These are phyloP conservation scores for Hemistola chrysoprasaria DNA, from an alignment of 2,888 invertebrate species.

Conservation along the genomic window DNA sequence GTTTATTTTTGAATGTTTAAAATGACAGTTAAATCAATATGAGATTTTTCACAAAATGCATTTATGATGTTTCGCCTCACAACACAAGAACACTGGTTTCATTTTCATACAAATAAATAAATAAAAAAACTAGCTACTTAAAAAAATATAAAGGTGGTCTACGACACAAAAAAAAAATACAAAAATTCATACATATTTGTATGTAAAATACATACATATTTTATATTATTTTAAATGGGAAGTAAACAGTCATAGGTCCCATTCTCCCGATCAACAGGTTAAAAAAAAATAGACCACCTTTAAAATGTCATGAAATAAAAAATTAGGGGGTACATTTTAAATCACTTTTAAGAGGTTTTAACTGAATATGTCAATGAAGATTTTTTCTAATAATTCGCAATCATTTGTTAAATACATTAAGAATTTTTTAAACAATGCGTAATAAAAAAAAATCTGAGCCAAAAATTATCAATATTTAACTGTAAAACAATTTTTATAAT, in stretches of 20 bases:
- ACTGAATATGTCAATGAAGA: too few species aligned
- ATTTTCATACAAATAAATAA: slow-evolving; percentile 1
- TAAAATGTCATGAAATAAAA: slow-evolving; percentile 11
- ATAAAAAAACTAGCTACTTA: not conserved
- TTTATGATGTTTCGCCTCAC: not conserved
- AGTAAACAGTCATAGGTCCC: slow-evolving; percentile 40
- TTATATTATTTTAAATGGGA: slow-evolving; percentile 29
- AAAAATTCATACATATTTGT: slow-evolving; percentile 21
- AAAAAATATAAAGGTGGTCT: slow-evolving; percentile 10
- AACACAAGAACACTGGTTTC: too few species aligned
- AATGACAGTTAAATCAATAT: too few species aligned
- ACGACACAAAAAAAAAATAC: slow-evolving; percentile 4
- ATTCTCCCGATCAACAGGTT: slow-evolving; percentile 51
- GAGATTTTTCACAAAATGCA: not conserved
- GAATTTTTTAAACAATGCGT: too few species aligned
- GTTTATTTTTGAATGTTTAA: slow-evolving; percentile 6
- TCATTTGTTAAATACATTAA: not conserved
- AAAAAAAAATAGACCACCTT: slow-evolving; percentile 22
- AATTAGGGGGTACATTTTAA: slow-evolving; percentile 1
- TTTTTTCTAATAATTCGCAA: too few species aligned
- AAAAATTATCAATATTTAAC: too few species aligned
- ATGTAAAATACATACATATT: slow-evolving; percentile 28
- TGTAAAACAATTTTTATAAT: not conserved
- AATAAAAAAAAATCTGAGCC: too few species aligned
- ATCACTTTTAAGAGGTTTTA: too few species aligned